Evolutionary conservation across 2,113 vertebrate species (phyloP).

Genomic region (Bufo bufo): DNA sequence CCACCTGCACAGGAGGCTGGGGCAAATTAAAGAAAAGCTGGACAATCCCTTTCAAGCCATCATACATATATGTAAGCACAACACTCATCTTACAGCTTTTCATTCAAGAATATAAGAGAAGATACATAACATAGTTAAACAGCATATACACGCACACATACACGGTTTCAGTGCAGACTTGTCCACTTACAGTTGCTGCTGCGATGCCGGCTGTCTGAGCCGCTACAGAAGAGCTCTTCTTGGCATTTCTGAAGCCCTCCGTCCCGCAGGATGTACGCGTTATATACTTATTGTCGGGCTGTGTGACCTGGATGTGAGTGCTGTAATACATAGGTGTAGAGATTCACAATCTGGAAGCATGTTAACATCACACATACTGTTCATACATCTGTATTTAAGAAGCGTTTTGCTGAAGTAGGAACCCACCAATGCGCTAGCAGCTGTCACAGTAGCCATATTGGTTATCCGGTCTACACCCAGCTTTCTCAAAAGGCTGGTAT

Average conservation of each 20-base stretch:
- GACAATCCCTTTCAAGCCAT: no score
- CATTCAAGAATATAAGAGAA: no score
- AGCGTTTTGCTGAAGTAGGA: neutral
- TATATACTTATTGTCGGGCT: constrained; percentile 71
- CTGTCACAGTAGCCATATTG: neutral
- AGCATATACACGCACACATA: no score
- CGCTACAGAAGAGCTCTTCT: constrained; percentile 86
- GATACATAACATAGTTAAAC: no score
- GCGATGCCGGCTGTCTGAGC: constrained; percentile 89
- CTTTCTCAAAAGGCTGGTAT: neutral
- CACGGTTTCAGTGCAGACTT: no score
- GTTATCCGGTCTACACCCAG: neutral
- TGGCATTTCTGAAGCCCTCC: constrained; percentile 90
- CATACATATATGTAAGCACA: no score
- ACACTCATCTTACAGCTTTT: no score
- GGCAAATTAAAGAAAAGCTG: no score
- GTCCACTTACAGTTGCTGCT: constrained; percentile 79
- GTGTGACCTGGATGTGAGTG: constrained; percentile 88
- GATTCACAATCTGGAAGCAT: no score
- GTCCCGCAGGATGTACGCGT: constrained; percentile 85
- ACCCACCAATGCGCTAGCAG: neutral
- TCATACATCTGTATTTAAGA: neutral
- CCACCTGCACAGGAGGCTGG: no score
- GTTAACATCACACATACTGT: neutral
- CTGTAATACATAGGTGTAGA: constrained; percentile 67